These are phyloP conservation scores for Eleutherodactylus coqui DNA, from an alignment of 2,797 vertebrate genomes.

Conservation along the genomic window DNA sequence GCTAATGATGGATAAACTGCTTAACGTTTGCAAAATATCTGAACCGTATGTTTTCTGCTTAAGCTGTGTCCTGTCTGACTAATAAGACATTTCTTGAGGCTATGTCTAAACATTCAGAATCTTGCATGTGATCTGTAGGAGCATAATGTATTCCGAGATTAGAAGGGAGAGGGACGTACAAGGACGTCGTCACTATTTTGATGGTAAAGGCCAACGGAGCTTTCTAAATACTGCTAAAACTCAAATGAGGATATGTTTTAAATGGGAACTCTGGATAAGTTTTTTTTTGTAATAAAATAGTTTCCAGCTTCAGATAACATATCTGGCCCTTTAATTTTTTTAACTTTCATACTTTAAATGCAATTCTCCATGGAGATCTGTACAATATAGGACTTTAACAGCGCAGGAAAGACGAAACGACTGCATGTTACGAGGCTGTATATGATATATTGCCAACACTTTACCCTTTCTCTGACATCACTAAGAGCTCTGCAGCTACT, in stretches of 20 bases:
- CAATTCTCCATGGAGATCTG: too few relatives aligned
- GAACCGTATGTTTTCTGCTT: background rate
- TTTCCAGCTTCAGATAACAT: too few relatives aligned
- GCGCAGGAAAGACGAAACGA: too few relatives aligned
- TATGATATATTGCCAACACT: too few relatives aligned
- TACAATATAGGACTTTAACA: too few relatives aligned
- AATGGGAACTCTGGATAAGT: too few relatives aligned
- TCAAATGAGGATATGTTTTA: background rate
- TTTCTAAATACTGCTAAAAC: background rate
- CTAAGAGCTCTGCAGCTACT: too few relatives aligned
- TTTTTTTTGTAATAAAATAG: too few relatives aligned
- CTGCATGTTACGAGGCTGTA: too few relatives aligned
- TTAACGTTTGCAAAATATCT: background rate
- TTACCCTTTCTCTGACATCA: too few relatives aligned
- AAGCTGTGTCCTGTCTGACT: background rate
- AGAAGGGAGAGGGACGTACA: background rate
- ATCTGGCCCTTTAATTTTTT: too few relatives aligned
- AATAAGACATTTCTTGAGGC: background rate
- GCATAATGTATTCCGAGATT: background rate
- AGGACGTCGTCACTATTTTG: background rate
- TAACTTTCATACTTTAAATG: too few relatives aligned
- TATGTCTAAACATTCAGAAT: background rate
- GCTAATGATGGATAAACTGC: background rate
- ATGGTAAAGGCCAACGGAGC: background rate
- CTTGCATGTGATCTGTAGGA: background rate